Conservation (phyloP, 2,113 vertebrate genomes). For the Monarcha castaneiventris region DNA sequence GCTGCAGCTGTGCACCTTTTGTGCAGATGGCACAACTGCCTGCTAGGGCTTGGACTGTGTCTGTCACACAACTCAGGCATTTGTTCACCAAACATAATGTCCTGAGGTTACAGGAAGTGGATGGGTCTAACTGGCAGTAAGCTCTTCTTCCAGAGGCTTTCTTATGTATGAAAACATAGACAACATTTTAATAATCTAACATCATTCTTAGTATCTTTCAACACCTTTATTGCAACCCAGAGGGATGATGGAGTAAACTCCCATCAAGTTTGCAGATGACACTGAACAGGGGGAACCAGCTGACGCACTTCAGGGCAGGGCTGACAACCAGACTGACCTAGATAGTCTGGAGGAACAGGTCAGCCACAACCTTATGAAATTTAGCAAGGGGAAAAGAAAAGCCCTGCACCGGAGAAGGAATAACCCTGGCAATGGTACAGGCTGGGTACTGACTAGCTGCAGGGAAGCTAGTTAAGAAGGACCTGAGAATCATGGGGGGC, state of each 20-base stretch:
- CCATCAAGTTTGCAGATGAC: neutral
- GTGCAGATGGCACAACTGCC: neutral
- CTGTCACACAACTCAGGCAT: rapidly evolving
- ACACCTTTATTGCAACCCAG: neutral
- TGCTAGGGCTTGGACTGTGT: neutral
- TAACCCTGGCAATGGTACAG: neutral
- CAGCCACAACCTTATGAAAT: neutral
- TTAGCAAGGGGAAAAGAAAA: neutral
- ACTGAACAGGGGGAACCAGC: neutral
- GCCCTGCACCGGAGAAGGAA: neutral
- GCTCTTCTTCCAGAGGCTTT: neutral
- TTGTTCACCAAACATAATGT: neutral
- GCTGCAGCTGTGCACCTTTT: neutral
- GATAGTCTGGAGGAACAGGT: neutral
- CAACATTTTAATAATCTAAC: neutral
- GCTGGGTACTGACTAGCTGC: neutral
- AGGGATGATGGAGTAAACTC: neutral
- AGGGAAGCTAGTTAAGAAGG: neutral
- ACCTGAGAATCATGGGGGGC: neutral
- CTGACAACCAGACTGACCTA: neutral
- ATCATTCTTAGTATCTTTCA: neutral
- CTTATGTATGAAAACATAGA: neutral
- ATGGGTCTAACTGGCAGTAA: neutral
- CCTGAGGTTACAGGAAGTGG: neutral
- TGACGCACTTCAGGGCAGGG: neutral